Evolutionary conservation across 2,888 invertebrate species (phyloP).

Genomic region (Platerodrilus igneus): DNA sequence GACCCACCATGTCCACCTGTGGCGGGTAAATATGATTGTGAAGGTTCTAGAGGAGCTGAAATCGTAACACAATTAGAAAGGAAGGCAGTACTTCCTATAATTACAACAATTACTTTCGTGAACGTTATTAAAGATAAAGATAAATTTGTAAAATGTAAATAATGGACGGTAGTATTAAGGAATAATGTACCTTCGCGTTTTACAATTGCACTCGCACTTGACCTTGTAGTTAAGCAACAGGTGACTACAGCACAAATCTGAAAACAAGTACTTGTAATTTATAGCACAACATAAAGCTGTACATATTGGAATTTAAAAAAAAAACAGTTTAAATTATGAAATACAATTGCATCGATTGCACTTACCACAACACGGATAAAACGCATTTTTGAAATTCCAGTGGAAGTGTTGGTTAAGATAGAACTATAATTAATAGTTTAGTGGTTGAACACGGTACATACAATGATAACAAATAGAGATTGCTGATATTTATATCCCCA

Average conservation of each 20-base stretch:
- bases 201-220: conserved; percentile 33
- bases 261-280: conserved; percentile 18
- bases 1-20: conserved; percentile 8
- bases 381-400: conserved; percentile 10
- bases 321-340: not conserved
- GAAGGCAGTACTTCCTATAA: too few species aligned
- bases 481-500: conserved; percentile 30
- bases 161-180: conserved; percentile 3
- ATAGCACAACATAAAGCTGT: not conserved
- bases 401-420: not conserved
- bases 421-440: conserved; percentile 8
- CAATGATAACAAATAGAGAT: conserved; percentile 28
- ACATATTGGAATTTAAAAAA: not conserved
- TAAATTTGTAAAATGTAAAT: not conserved
- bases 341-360: conserved; percentile 8
- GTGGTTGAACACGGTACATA: conserved; percentile 28
- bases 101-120: too few species aligned
- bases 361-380: conserved; percentile 17
- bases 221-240: conserved; percentile 27
- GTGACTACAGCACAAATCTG: conserved; percentile 37
- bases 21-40: conserved; percentile 15
- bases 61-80: conserved; percentile 1
- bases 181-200: conserved; percentile 39
- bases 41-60: conserved; percentile 14
- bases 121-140: too few species aligned